Conservation (phyloP, 1,140 invertebrate genomes). For the Notospermus geniculatus region DNA sequence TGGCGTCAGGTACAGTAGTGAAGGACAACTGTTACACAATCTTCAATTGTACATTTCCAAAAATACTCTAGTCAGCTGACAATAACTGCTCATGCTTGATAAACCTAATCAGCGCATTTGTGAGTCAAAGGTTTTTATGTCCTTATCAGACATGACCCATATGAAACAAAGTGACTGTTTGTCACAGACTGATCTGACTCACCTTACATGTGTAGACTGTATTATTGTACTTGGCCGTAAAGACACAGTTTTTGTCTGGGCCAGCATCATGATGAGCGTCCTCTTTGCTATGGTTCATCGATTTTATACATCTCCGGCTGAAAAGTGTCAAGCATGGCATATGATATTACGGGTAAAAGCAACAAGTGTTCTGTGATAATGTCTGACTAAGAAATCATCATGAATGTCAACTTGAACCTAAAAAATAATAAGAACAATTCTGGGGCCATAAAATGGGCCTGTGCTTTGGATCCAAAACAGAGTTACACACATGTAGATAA, state of each 20-base stretch:
- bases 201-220: constrained; percentile 71
- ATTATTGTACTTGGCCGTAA: constrained; percentile 79
- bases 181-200: constrained; percentile 10
- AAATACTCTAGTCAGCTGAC: too few relatives aligned
- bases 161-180: too few relatives aligned
- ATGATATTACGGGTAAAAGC: neutral
- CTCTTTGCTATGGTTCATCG: constrained; percentile 76
- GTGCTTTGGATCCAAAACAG: neutral
- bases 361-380: neutral
- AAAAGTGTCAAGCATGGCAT: constrained; percentile 11
- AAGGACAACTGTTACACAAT: too few relatives aligned
- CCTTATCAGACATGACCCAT: too few relatives aligned
- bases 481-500: neutral
- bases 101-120: too few relatives aligned
- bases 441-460: too few relatives aligned
- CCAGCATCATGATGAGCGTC: constrained; percentile 62
- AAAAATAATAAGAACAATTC: constrained; percentile 6
- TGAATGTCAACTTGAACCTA: neutral
- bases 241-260: constrained; percentile 62
- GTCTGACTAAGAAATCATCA: neutral
- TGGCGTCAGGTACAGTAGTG: too few relatives aligned
- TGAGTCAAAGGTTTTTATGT: too few relatives aligned
- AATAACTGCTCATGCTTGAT: too few relatives aligned
- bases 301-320: constrained; percentile 63
- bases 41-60: too few relatives aligned